Evolutionary conservation across 2,113 vertebrate species (phyloP), one percentile per base, ranked within the genome.

Genomic region (Nanger granti): DNA sequence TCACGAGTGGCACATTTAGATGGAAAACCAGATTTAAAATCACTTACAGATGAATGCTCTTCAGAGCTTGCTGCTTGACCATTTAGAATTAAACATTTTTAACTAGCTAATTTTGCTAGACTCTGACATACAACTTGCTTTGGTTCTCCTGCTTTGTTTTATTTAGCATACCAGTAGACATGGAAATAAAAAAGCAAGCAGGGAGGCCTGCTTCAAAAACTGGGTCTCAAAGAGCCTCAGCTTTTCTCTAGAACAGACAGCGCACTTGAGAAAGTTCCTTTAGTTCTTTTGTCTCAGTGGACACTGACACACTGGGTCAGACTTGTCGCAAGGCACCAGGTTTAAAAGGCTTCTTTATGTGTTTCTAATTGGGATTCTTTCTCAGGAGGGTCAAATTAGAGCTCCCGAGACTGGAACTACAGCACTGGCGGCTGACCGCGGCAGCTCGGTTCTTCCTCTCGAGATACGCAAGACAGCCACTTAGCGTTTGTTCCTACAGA

Each of bases 241-340:
- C 98, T 99, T 99, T 99, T 98, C 98, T 99, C 97, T 98, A 91
- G 91, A 98, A 93, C 49, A 98, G 95, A 98, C 87, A 98, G 96
- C 10, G 8, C 88, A 83, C 93, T 98, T 98, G 57, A 96, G 97
- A 98, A 98, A 98, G 34, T 96, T 94, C 44, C 96, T 98, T 98
- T 94, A 95, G 97, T 88, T 98, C 98, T 34, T 98, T 95, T 95
- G 37, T 98, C 98, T 97, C 87, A 13, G 29, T 98, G 98, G 97
- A 98, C 97, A 98, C 93, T 95, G 98, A 98, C 97, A 93, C 97
- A 83, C 80, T 82, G 59, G 96, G 96, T 98, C 98, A 98, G 95
- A 84, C 96, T 97, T 96, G 85, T 96, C 88, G 97, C 97, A 55
- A 89, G 97, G 41, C 49, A 92, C 93, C 52, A 55, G 49, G 47